These are phyloP conservation scores for Meloidogyne hapla DNA, from an alignment of 1,140 invertebrate genomes.

Conservation along the genomic window DNA sequence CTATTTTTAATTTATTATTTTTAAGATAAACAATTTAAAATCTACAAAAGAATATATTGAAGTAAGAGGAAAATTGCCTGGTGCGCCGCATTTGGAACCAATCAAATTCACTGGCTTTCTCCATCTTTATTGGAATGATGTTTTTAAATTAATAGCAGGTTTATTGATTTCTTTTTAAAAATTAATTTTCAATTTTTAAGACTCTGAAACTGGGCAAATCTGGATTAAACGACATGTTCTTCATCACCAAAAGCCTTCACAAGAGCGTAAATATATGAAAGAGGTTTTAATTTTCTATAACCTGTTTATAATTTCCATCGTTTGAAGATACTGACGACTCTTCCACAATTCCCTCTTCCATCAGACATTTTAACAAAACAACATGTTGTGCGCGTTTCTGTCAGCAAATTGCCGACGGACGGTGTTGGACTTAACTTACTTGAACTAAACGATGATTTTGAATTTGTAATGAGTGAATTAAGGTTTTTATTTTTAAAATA, in stretches of 20 bases:
- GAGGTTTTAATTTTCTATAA: neutral
- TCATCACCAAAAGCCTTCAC: slow-evolving; percentile 25
- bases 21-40: slow-evolving; percentile 10
- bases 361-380: neutral
- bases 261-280: slow-evolving; percentile 25
- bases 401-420: slow-evolving; percentile 8
- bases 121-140: slow-evolving; percentile 23
- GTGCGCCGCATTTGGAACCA: slow-evolving; percentile 18
- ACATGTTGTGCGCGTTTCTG: slow-evolving; percentile 13
- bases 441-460: neutral
- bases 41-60: slow-evolving; percentile 23
- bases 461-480: slow-evolving; percentile 7
- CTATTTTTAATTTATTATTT: neutral
- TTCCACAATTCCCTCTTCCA: neutral
- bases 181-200: neutral
- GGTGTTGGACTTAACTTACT: slow-evolving; percentile 20
- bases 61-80: slow-evolving; percentile 7
- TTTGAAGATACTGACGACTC: slow-evolving; percentile 9
- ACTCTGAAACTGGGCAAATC: slow-evolving; percentile 1
- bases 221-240: slow-evolving; percentile 22
- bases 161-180: neutral
- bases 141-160: slow-evolving; percentile 11
- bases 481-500: neutral
- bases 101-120: slow-evolving; percentile 31
- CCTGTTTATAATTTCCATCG: neutral